A percentile compares a stretch with the other conserved stretches of the same genome.
These are phyloP conservation scores for Acanthisitta chloris DNA, from an alignment of 2,113 vertebrate species.

Conservation along the genomic window DNA sequence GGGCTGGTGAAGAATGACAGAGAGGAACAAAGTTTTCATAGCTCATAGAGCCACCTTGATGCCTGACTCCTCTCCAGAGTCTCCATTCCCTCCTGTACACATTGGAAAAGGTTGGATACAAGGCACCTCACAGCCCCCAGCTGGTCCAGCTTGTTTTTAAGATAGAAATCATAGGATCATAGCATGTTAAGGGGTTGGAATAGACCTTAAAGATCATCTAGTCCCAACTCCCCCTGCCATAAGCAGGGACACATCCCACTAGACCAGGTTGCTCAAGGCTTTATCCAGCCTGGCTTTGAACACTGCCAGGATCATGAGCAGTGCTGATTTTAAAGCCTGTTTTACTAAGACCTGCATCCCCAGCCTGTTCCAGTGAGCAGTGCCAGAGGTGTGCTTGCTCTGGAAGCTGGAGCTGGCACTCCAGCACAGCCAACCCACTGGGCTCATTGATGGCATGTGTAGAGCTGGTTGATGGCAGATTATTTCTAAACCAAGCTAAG, in stretches of 20 bases:
- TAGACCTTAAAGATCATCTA: no score
- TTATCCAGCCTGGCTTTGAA: no score
- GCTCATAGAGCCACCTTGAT: background rate
- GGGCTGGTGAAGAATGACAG: background rate
- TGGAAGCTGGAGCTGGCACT: background rate
- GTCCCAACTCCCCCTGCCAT: no score
- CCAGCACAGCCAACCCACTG: accelerated
- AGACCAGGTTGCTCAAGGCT: no score
- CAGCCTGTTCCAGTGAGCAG: accelerated
- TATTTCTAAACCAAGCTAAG: background rate
- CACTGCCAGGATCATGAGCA: no score
- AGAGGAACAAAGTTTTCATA: background rate
- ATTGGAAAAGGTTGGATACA: accelerated
- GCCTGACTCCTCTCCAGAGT: background rate
- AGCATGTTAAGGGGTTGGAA: no score
- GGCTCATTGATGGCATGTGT: background rate
- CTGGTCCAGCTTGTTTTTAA: background rate
- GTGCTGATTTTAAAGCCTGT: accelerated
- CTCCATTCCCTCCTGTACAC: background rate
- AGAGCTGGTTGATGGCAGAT: background rate
- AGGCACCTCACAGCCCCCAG: background rate
- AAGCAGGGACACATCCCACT: no score
- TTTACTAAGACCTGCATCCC: background rate
- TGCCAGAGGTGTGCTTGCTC: background rate
- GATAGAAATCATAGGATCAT: background rate